Conservation (phyloP, 2,113 vertebrate genomes). For the Typhlomys cinereus region DNA sequence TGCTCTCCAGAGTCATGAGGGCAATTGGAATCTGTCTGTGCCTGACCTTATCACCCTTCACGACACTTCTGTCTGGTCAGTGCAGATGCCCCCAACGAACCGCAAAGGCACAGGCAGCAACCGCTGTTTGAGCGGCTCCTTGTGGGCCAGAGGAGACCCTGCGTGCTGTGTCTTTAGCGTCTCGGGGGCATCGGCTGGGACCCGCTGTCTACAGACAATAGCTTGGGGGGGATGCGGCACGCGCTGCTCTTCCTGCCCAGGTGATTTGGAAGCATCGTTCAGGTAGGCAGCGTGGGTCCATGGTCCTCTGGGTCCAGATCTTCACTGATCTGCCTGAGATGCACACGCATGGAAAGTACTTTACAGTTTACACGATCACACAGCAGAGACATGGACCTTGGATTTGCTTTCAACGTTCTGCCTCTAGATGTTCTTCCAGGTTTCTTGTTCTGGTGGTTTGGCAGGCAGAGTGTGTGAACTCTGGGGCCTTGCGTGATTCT, state of each 20-base stretch:
- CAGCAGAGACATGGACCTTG: neutral
- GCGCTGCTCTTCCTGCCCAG: neutral
- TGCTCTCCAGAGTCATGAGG: neutral
- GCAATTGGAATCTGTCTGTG: accelerated
- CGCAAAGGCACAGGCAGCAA: neutral
- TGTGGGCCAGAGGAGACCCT: neutral
- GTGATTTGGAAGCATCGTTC: accelerated
- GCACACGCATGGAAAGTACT: neutral
- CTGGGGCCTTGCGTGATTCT: accelerated
- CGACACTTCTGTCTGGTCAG: accelerated
- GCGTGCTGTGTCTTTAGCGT: neutral
- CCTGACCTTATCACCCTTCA: accelerated
- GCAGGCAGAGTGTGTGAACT: neutral
- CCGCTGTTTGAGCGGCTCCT: neutral
- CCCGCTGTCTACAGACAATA: neutral
- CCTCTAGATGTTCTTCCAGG: neutral
- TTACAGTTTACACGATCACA: neutral
- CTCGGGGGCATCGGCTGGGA: accelerated
- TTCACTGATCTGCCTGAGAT: neutral
- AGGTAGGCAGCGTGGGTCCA: accelerated
- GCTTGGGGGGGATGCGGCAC: neutral
- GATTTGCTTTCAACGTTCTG: neutral
- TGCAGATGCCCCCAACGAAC: neutral
- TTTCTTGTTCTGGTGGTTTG: neutral
- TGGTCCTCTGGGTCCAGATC: accelerated